These are phyloP conservation scores for Clostera curtula DNA, from an alignment of 2,888 invertebrate genomes.

Conservation along the genomic window DNA sequence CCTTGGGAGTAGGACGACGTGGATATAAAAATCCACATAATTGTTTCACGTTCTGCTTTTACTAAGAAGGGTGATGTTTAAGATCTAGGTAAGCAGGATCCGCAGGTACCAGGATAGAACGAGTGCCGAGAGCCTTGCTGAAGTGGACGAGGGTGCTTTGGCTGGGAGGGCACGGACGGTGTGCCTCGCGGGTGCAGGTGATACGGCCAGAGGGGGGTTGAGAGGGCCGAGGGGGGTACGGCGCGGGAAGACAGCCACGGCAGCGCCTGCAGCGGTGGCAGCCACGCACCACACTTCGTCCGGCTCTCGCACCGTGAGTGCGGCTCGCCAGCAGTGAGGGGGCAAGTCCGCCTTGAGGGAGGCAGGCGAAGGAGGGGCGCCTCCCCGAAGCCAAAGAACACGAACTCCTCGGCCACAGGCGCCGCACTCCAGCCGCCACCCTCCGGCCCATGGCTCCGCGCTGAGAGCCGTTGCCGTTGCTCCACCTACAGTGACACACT, in stretches of 20 bases:
- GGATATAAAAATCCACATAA: too few species aligned
- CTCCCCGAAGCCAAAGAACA: conserved; percentile 39
- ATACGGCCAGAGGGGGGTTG: conserved; percentile 30
- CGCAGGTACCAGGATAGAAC: too few species aligned
- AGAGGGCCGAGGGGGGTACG: too few species aligned
- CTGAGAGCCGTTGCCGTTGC: conserved; percentile 54
- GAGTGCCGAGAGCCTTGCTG: too few species aligned
- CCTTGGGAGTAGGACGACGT: too few species aligned
- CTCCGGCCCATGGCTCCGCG: conserved; percentile 38
- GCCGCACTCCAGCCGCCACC: conserved; percentile 61
- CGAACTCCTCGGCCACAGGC: conserved; percentile 55
- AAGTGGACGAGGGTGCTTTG: conserved; percentile 1
- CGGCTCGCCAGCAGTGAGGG: conserved; percentile 60
- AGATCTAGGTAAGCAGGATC: too few species aligned
- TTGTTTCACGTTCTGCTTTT: too few species aligned
- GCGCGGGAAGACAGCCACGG: conserved; percentile 57
- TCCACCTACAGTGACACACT: conserved; percentile 33
- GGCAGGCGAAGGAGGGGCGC: conserved; percentile 30
- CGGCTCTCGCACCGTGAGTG: conserved; percentile 44
- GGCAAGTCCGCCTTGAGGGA: conserved; percentile 41
- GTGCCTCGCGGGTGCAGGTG: conserved; percentile 54
- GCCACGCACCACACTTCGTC: conserved; percentile 64
- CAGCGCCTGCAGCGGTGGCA: conserved; percentile 37
- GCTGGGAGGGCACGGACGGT: conserved; percentile 44
- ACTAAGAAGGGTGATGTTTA: too few species aligned